Percentiles rank a stretch among this genome's conserved stretches.
Evolutionary conservation across 2,113 vertebrate species (phyloP).

Genomic region (Epinephelus moara): DNA sequence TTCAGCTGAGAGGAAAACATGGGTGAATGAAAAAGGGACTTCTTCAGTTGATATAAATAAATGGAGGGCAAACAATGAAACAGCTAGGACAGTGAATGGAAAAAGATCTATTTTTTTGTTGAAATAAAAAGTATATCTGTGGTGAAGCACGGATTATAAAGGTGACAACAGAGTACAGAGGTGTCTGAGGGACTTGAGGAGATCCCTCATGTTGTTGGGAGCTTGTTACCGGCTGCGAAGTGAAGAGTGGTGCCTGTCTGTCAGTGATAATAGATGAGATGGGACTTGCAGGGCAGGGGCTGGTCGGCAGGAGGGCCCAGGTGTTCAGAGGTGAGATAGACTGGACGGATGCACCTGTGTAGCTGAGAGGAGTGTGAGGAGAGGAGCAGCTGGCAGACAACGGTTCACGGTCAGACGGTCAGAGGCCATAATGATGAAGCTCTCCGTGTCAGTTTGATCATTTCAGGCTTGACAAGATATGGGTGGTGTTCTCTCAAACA

Average conservation of each 20-base stretch:
- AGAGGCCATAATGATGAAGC: conserved; percentile 57
- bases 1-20: not conserved
- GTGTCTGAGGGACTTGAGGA: conserved; percentile 27
- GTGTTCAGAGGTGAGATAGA: conserved; percentile 46
- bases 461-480: conserved; percentile 44
- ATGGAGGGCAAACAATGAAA: not conserved
- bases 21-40: not conserved
- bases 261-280: conserved; percentile 63
- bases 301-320: conserved; percentile 22
- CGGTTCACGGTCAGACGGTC: conserved; percentile 37
- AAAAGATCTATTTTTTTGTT: not conserved
- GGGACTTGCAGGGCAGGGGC: conserved; percentile 31
- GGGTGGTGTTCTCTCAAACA: conserved; percentile 35
- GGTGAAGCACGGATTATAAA: conserved; percentile 4
- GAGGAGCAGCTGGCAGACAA: conserved; percentile 64
- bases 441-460: conserved; percentile 54
- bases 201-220: conserved; percentile 50
- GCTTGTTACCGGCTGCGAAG: conserved; percentile 53
- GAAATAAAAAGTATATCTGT: conserved; percentile 16
- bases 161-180: conserved; percentile 21
- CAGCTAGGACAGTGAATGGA: not conserved
- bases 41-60: not conserved
- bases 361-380: conserved; percentile 37
- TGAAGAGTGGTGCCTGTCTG: conserved; percentile 56
- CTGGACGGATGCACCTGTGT: conserved; percentile 14